phyloP scores from a whole-genome alignment of 2,888 invertebrate species.

The Laothoe populi region DNA sequence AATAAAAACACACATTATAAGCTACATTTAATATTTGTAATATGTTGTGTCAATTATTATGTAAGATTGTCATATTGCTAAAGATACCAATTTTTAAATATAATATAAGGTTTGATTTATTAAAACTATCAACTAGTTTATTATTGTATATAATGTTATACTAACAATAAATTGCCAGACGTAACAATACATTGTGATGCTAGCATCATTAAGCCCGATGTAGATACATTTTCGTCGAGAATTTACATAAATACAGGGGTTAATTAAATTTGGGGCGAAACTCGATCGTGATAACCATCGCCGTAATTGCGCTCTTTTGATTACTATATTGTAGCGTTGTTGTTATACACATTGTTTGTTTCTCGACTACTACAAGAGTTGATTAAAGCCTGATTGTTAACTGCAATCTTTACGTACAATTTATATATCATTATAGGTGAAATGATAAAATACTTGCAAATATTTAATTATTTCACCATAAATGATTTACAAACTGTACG shows the following conservation, averaged over 20 bases:
- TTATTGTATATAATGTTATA: background rate
- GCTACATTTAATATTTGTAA: background rate
- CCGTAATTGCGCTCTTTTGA: slow-evolving; percentile 23
- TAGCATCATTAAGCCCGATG: slow-evolving; percentile 10
- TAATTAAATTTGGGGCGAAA: slow-evolving; percentile 22
- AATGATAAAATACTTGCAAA: too few relatives aligned
- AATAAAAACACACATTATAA: too few relatives aligned
- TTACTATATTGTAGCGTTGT: slow-evolving; percentile 11
- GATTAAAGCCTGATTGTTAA: background rate
- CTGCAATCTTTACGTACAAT: background rate
- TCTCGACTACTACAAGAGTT: background rate
- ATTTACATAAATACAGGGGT: slow-evolving; percentile 23
- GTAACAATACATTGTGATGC: slow-evolving; percentile 9
- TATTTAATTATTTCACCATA: too few relatives aligned
- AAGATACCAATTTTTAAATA: too few relatives aligned
- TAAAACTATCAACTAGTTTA: background rate
- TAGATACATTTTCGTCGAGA: slow-evolving; percentile 9
- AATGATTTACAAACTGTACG: too few relatives aligned
- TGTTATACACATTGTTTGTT: slow-evolving; percentile 1
- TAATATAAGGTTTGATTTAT: background rate
- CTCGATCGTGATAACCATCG: slow-evolving; percentile 13
- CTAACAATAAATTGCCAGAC: background rate
- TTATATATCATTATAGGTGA: too few relatives aligned
- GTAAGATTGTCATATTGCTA: background rate
- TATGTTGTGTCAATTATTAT: background rate